Percentiles rank a stretch among this genome's conserved stretches.
phyloP scores from a whole-genome alignment of 2,113 vertebrate genomes.

The Octodon degus region DNA sequence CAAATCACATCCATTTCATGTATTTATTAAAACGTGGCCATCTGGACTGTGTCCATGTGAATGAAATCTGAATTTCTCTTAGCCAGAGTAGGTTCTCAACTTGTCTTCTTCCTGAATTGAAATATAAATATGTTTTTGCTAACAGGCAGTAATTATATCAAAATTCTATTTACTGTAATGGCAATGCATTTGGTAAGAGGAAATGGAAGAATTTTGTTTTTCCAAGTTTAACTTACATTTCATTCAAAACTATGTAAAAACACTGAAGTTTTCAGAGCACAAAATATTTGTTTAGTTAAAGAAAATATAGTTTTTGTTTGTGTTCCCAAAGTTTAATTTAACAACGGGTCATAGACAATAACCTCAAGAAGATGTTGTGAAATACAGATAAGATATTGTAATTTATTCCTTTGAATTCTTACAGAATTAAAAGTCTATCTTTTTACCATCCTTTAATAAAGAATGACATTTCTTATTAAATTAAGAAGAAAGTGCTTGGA shows the following conservation, averaged over 20 bases:
- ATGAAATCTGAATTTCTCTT: background rate
- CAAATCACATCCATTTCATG: background rate
- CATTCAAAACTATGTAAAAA: background rate
- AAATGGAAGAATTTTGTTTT: background rate
- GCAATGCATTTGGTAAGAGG: background rate
- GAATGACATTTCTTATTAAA: slow-evolving; percentile 47
- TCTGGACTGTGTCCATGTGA: background rate
- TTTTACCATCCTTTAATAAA: background rate
- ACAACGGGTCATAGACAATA: background rate
- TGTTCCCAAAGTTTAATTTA: background rate
- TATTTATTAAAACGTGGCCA: slow-evolving; percentile 1
- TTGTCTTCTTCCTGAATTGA: background rate
- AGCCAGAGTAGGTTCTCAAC: background rate
- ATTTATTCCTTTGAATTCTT: background rate
- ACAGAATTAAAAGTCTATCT: slow-evolving; percentile 10
- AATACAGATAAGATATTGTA: slow-evolving; percentile 24
- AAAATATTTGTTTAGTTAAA: background rate
- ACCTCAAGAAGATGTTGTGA: background rate
- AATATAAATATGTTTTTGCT: background rate
- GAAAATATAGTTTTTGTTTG: background rate
- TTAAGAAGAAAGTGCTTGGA: slow-evolving; percentile 54
- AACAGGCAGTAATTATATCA: background rate
- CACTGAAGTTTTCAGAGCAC: background rate
- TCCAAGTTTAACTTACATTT: background rate
- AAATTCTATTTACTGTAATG: background rate